Evolutionary conservation across 1,140 invertebrate species (phyloP).

Genomic region (Venturia canescens): DNA sequence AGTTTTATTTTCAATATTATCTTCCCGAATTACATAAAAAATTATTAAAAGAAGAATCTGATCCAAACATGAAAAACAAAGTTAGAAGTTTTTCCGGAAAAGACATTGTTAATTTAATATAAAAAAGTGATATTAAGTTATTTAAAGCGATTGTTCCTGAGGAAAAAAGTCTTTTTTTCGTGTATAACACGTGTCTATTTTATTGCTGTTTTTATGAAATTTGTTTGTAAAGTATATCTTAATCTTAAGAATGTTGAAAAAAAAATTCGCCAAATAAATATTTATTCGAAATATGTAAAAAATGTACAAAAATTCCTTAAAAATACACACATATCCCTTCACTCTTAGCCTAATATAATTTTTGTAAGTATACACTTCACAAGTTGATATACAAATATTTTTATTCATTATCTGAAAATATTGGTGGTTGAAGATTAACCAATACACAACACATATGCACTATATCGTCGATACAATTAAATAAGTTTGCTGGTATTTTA

Average conservation of each 20-base stretch:
- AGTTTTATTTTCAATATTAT: conserved; percentile 60
- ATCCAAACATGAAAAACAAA: not conserved
- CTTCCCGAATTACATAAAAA: conserved; percentile 45
- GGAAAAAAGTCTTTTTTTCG: not conserved
- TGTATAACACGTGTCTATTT: too few relatives aligned
- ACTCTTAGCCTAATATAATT: not conserved
- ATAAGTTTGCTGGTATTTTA: conserved; percentile 58
- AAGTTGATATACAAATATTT: not conserved
- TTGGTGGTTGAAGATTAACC: conserved; percentile 60
- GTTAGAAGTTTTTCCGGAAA: not conserved
- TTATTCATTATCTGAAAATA: conserved; percentile 45
- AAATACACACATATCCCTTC: not conserved
- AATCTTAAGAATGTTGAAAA: not conserved
- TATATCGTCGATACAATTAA: conserved; percentile 58
- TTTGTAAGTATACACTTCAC: not conserved
- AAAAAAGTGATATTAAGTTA: not conserved
- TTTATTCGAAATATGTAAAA: not conserved
- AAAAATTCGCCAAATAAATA: conserved; percentile 4
- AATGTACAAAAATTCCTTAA: not conserved
- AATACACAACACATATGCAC: conserved; percentile 62
- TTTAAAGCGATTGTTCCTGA: not conserved
- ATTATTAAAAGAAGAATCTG: conserved; percentile 26
- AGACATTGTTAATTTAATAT: not conserved
- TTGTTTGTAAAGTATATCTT: not conserved
- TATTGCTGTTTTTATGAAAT: too few relatives aligned